Evolutionary conservation across 2,797 vertebrate genomes (phyloP).

Genomic region (Clamator glandarius): DNA sequence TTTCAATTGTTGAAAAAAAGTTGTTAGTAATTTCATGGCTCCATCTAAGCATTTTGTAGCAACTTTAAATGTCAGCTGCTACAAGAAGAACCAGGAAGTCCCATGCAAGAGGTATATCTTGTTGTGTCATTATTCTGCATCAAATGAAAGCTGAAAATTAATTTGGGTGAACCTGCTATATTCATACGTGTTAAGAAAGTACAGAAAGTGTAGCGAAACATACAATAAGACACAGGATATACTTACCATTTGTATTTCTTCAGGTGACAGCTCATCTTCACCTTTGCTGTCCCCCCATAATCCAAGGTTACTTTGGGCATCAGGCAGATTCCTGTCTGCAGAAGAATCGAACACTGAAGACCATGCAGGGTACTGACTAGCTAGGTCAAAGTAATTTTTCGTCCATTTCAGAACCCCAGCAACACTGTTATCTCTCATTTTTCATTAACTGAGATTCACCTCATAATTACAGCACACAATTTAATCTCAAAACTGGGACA

Average conservation of each 20-base stretch:
- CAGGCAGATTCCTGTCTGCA: constrained; percentile 82
- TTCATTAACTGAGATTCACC: neutral
- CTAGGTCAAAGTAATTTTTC: neutral
- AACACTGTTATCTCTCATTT: neutral
- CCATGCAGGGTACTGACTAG: neutral
- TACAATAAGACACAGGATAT: neutral
- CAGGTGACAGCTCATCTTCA: constrained; percentile 94
- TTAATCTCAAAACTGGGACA: neutral
- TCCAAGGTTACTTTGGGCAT: constrained; percentile 77
- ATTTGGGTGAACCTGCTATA: neutral
- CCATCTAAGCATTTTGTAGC: neutral
- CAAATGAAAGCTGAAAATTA: neutral
- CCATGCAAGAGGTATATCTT: neutral
- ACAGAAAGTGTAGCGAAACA: neutral
- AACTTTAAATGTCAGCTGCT: neutral
- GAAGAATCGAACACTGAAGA: neutral
- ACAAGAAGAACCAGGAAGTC: neutral
- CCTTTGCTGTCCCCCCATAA: constrained; percentile 85
- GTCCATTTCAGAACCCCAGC: neutral
- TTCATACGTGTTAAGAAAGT: no score
- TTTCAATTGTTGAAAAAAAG: neutral
- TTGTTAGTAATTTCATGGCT: neutral
- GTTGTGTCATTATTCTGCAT: neutral
- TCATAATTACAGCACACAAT: neutral
- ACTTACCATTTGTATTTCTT: constrained; percentile 96